These are phyloP conservation scores for Campopleginae sp. DNA, from an alignment of 2,888 invertebrate species.

Conservation along the genomic window DNA sequence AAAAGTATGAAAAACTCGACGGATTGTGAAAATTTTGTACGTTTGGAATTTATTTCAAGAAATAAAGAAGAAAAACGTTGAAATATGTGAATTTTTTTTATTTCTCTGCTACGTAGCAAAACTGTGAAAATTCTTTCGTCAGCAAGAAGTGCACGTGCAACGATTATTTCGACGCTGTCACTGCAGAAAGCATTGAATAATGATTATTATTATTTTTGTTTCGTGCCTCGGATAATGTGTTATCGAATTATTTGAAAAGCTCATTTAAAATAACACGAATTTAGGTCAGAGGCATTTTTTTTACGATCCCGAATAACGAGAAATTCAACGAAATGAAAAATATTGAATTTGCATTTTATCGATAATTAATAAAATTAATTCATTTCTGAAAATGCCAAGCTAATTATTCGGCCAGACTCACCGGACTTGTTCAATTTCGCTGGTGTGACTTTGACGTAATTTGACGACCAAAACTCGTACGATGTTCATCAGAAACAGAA, in stretches of 20 bases:
- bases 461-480: slow-evolving; percentile 92
- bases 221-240: neutral
- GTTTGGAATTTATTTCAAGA: neutral
- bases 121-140: too few species aligned
- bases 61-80: neutral
- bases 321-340: too few species aligned
- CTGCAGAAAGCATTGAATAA: too few species aligned
- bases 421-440: slow-evolving; percentile 91
- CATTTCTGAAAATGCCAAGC: neutral
- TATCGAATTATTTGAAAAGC: neutral
- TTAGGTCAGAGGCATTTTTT: too few species aligned
- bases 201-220: neutral
- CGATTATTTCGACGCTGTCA: too few species aligned
- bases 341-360: neutral
- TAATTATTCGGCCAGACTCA: slow-evolving; percentile 81
- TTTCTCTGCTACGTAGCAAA: too few species aligned
- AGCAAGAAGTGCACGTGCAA: neutral
- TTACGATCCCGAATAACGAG: too few species aligned
- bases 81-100: too few species aligned
- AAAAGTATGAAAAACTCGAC: neutral
- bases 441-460: slow-evolving; percentile 89
- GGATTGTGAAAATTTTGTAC: neutral
- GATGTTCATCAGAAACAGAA: slow-evolving; percentile 91
- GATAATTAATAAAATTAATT: neutral
- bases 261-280: too few species aligned